Evolutionary conservation across 2,797 vertebrate genomes (phyloP).

Genomic region (Myripristis jacobus): DNA sequence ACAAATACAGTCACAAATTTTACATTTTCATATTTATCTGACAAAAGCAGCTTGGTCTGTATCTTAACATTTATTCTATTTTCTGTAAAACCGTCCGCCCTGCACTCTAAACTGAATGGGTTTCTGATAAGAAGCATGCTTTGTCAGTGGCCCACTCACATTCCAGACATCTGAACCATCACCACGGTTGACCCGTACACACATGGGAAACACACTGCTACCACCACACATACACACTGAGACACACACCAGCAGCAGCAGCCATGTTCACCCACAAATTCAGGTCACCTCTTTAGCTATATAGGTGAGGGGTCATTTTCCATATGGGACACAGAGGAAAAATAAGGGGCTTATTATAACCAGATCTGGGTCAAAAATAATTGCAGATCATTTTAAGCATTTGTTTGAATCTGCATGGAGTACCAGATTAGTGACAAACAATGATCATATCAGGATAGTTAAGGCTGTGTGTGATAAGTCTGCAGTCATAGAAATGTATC

Average conservation of each 20-base stretch:
- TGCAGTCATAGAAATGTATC: background rate
- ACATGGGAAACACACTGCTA: slow-evolving; percentile 9
- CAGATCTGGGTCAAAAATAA: background rate
- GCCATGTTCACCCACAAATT: background rate
- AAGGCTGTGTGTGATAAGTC: background rate
- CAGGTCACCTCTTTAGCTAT: background rate
- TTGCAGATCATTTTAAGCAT: background rate
- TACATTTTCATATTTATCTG: background rate
- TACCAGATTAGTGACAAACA: no score
- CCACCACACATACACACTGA: background rate
- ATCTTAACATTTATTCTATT: slow-evolving; percentile 2
- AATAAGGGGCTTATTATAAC: background rate
- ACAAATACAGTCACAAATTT: background rate
- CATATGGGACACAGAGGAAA: background rate
- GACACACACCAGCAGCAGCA: background rate
- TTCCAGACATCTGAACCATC: slow-evolving; percentile 61
- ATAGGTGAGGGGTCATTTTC: slow-evolving; percentile 18
- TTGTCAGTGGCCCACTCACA: slow-evolving; percentile 62
- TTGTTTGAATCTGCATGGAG: background rate
- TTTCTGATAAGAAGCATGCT: slow-evolving; percentile 35
- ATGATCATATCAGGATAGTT: background rate
- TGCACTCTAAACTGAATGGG: slow-evolving; percentile 1
- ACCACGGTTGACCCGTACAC: slow-evolving; percentile 27
- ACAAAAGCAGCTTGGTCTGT: background rate
- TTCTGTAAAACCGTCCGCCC: slow-evolving; percentile 11